Base-by-base conservation (phyloP, 2,888 invertebrate genomes). In the Amphipoea lucens region DNA sequence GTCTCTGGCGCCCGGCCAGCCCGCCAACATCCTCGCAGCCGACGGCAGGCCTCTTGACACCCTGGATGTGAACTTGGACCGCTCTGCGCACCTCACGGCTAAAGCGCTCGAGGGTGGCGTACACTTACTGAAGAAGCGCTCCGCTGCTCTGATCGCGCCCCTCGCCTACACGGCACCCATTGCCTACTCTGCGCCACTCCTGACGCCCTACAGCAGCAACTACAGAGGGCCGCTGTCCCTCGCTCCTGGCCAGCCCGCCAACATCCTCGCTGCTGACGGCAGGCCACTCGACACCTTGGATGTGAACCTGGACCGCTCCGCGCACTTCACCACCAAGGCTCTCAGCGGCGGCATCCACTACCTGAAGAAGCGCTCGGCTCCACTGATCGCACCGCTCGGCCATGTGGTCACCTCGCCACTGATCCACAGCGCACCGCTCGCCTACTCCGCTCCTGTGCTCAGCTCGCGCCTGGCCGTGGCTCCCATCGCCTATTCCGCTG, bases 21-120 rank as follows among this genome's bases (percentile, higher is more conserved):
- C 96, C 63, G 96, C 96, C 82, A 95, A 92, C 91, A 94, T 96
- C 83, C 85, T 96, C 81, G 95, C 93, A 2, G 93, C 94, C 71
- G 96, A 96, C 86, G 96, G 96, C 90, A 95, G 95, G 87, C 96
- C 96, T 0, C 90, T 96, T 65, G 96, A 96, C 87, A 96, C 96
- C 69, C 88, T 96, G 76, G 95, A 95, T 67, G 96, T 96, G 45
- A 96, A 96, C 92, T 87, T 96, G 90, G 96, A 96, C 92, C 95
- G 95, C 85, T 93, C 95, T 23, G 95, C 95, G 11, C 96, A 96
- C 91, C 90, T 88, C 90, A 94, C 95, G 62, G 95, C 96, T 9
- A 96, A 96, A 87, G 94, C 94, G 0, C 84, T 94, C 20, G 76
- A 70, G 40, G 90, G 92, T n/a, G 94, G 94, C 60, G 76, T 94